Conservation (phyloP, 1,140 invertebrate species). For the Stegodyphus mimosarum region DNA sequence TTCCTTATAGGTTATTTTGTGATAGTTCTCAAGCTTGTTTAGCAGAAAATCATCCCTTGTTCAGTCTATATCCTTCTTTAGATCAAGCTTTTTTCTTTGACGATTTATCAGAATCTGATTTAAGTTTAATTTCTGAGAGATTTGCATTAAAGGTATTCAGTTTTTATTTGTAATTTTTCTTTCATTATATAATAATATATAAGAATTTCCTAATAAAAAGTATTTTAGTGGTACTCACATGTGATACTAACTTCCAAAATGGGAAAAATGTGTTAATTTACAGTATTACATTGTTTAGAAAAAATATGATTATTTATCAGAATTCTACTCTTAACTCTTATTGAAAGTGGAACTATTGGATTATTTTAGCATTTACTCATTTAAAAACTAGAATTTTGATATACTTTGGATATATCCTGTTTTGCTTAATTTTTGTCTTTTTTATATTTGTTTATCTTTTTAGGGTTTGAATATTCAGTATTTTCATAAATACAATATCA, state of each 20-base stretch:
- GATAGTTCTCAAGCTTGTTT: too few relatives aligned
- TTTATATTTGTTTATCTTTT: background rate
- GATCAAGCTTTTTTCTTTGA: constrained; percentile 6
- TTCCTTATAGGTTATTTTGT: too few relatives aligned
- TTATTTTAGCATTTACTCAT: background rate
- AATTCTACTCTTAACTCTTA: background rate
- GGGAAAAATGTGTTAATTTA: background rate
- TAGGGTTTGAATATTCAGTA: constrained; percentile 11
- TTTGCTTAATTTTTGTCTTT: background rate
- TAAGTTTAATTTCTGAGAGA: background rate
- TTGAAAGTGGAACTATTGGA: background rate
- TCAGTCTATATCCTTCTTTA: background rate
- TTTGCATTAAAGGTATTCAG: constrained; percentile 22
- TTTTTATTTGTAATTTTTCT: background rate
- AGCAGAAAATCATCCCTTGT: too few relatives aligned
- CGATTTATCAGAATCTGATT: constrained; percentile 10
- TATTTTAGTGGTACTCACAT: background rate
- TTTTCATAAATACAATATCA: constrained; percentile 19
- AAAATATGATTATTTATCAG: background rate
- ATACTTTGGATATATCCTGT: background rate
- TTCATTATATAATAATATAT: background rate
- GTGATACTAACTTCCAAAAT: background rate
- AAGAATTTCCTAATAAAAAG: background rate
- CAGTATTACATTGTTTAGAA: background rate
- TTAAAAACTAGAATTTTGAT: background rate